phyloP scores from a whole-genome alignment of 53 echinoderm and acorn worm genomes.

The Temnopleurus reevesii region DNA sequence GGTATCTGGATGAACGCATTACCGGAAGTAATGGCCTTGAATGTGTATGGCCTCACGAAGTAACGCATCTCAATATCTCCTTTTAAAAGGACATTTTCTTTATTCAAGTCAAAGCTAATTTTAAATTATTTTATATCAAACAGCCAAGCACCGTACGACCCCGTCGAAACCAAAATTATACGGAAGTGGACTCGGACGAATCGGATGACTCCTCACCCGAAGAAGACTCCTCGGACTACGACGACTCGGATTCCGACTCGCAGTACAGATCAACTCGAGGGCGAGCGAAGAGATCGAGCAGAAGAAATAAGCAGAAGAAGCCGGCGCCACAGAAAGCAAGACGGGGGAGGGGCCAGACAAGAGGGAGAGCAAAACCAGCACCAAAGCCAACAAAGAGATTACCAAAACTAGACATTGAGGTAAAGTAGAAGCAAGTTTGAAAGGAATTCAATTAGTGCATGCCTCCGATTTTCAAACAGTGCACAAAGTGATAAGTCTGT shows the following conservation, averaged over 20 bases:
- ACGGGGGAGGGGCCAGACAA: not conserved
- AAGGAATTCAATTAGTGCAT: no score
- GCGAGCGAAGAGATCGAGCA: not conserved
- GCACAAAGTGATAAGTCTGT: no score
- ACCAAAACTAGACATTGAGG: constrained; percentile 20
- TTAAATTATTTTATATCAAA: not conserved
- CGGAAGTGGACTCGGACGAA: constrained; percentile 58
- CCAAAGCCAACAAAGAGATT: not conserved
- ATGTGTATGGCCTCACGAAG: no score
- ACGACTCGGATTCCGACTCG: constrained; percentile 25
- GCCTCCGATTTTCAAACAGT: no score
- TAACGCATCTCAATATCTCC: no score
- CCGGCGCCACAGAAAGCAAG: not conserved
- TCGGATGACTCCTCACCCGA: constrained; percentile 29
- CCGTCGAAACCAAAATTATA: constrained; percentile 68
- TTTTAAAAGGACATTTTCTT: no score
- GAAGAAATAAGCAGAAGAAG: not conserved
- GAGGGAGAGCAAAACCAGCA: not conserved
- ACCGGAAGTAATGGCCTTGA: no score
- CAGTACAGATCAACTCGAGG: not conserved
- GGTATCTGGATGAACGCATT: no score
- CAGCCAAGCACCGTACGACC: constrained; percentile 66
- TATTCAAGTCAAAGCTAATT: not conserved
- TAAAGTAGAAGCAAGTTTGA: no score
- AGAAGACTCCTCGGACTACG: not conserved